Base-by-base conservation (phyloP, 2,113 vertebrate genomes). In the Carettochelys insculpta region DNA sequence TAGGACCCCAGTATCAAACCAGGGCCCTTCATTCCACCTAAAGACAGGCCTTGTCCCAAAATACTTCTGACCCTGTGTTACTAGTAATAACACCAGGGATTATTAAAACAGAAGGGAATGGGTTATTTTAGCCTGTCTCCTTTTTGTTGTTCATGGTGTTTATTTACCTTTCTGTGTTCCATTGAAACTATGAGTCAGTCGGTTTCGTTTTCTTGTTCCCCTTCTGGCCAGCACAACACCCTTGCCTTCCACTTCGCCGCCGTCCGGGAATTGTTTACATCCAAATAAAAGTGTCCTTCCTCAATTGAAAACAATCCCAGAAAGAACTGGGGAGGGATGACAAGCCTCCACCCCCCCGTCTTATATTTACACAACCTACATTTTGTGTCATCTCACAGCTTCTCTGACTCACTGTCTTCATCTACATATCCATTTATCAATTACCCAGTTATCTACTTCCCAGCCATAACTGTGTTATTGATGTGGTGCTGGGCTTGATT, bases 141-240 rank as follows among this genome's bases (percentile, higher is more conserved):
- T 95, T 90, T 45, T 87, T 68, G 61, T 24, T 81, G 56, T 77
- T 25, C 86, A 24, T 1, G 7, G 54, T 0, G 4, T 11, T 47
- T 94, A 87, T 95, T 96, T 96, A 77, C 85, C 5, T 20, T 43
- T 53, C 83, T 41, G 52, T 34, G 78, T 90, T 80, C 82, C 25
- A 19, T 87, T 92, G 94, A 95, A 94, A 96, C 93, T 95, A 50
- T 96, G 95, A 97, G 29, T 97, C 95, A 96, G 90, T 29, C 16
- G 11, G 73, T 94, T 96, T 95, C 47, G 0, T 92, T 97, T 95
- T 96, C 45, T 78, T 77, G 8, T 68, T 80, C 80, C 90, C 43
- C 75, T 2, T 71, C n/a, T 0, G 1, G 61, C n/a, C 43, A 25
- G 48, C 22, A 52, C 41, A 79, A 54, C 31, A 3, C 68, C 25